These are phyloP conservation scores for Achlya flavicornis DNA, from an alignment of 2,888 invertebrate genomes.

Conservation along the genomic window DNA sequence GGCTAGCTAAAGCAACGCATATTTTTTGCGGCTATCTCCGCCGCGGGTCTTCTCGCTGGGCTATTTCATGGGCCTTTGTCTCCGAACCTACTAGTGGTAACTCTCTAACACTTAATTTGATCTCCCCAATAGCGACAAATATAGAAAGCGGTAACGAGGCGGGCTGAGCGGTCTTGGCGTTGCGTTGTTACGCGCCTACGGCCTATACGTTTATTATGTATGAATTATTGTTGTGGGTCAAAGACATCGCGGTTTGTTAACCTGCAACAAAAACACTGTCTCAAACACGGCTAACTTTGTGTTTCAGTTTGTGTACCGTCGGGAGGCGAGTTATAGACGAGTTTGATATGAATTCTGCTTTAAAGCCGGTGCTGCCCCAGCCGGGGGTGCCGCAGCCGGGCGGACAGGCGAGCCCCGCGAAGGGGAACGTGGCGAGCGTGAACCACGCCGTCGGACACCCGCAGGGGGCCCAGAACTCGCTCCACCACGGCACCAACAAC, in stretches of 20 bases:
- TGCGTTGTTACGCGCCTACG: conserved; percentile 74
- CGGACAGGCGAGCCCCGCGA: conserved; percentile 73
- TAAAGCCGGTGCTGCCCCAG: conserved; percentile 84
- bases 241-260: conserved; percentile 71
- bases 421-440: conserved; percentile 72
- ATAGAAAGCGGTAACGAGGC: conserved; percentile 57
- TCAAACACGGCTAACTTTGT: conserved; percentile 63
- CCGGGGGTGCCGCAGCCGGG: conserved; percentile 76
- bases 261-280: conserved; percentile 61
- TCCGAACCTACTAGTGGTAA: conserved; percentile 67
- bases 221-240: conserved; percentile 81
- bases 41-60: conserved; percentile 56
- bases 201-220: conserved; percentile 68
- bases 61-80: conserved; percentile 69
- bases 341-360: conserved; percentile 84
- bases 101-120: conserved; percentile 50
- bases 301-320: conserved; percentile 66
- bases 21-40: conserved; percentile 78
- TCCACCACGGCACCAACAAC: conserved; percentile 62
- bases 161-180: conserved; percentile 59
- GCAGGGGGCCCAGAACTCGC: conserved; percentile 72
- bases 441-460: conserved; percentile 73
- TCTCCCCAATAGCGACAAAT: conserved; percentile 45
- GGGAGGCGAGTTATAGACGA: conserved; percentile 48
- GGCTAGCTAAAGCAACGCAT: conserved; percentile 74